phyloP scores from a whole-genome alignment of 1,140 invertebrate genomes.

The Heliconius hermathena region DNA sequence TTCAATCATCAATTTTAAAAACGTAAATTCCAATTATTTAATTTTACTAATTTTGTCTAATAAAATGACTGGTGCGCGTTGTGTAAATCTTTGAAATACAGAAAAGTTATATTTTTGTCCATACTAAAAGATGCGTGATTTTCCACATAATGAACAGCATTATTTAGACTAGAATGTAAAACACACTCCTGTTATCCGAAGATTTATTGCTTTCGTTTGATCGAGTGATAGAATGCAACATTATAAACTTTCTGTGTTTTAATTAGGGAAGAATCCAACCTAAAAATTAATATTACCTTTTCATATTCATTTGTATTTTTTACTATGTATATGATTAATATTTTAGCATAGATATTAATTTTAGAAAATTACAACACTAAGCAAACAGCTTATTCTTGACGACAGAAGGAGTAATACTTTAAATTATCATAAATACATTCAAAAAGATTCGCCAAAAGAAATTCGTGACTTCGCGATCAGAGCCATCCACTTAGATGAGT shows the following conservation, averaged over 20 bases:
- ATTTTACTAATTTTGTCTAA: no score
- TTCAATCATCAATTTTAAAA: no score
- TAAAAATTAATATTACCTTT: no score
- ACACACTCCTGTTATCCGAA: neutral
- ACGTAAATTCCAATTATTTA: no score
- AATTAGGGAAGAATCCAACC: neutral
- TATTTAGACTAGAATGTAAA: neutral
- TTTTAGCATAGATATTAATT: neutral
- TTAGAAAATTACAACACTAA: neutral
- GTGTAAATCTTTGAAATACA: no score
- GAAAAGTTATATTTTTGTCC: no score
- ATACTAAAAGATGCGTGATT: neutral
- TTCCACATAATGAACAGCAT: neutral
- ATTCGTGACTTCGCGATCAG: conserved; percentile 1
- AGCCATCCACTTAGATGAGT: neutral
- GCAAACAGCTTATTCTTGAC: neutral
- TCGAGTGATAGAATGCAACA: neutral
- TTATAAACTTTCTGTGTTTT: neutral
- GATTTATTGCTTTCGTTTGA: neutral
- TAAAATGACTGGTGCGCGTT: no score
- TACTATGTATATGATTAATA: neutral
- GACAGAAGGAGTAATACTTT: neutral
- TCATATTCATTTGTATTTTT: no score
- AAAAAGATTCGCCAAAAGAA: neutral
- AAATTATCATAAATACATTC: neutral